Evolutionary conservation across 2,797 vertebrate genomes (phyloP), one percentile per base, ranked within the genome.

Genomic region (Rhinophrynus dorsalis): DNA sequence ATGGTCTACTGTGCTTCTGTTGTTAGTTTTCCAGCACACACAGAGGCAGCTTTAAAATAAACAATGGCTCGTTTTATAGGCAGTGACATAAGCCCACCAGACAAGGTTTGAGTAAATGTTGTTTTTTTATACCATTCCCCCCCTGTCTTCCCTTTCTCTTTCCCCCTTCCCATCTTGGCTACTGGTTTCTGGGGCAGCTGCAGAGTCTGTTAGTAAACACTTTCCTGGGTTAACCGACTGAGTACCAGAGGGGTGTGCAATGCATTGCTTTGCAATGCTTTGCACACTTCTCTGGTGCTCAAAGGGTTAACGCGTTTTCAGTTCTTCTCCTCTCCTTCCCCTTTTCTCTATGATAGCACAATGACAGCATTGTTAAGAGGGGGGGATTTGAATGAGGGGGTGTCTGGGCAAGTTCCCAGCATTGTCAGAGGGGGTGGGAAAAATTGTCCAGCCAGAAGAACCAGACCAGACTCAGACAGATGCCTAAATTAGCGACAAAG

Each of bases 401-500:
- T 92, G 90, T 79, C 79, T 79, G 80, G 89, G 90, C 89, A 90
- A 87, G 90, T 92, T 91, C 91, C 90, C 92, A 94, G 91, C 91
- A 90, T 90, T 91, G 86, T 90, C 84, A 85, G 64, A 84, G 78
- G 85, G 86, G 84, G 85, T 64, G 59, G 86, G 88, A 87, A 86
- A 87, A 85, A 82, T 77, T 82, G 83, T 75, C 52, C 81, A 88
- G 85, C 84, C 88, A 85, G 88, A 84, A 89, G 86, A 82, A 88
- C 83, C 85, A 86, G 89, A 84, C 87, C 84, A 90, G 89, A 95
- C 92, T 90, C 89, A 89, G 90, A 91, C 95, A 97, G 94, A 95
- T 95, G 95, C 91, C 88, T 91, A 92, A 92, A 95, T 95, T 93
- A 94, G 90, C 83, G 79, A 89, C 87, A 89, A 93, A 93, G 92